phyloP scores from a whole-genome alignment of 2,113 vertebrate genomes.

The Chaetura pelagica region DNA sequence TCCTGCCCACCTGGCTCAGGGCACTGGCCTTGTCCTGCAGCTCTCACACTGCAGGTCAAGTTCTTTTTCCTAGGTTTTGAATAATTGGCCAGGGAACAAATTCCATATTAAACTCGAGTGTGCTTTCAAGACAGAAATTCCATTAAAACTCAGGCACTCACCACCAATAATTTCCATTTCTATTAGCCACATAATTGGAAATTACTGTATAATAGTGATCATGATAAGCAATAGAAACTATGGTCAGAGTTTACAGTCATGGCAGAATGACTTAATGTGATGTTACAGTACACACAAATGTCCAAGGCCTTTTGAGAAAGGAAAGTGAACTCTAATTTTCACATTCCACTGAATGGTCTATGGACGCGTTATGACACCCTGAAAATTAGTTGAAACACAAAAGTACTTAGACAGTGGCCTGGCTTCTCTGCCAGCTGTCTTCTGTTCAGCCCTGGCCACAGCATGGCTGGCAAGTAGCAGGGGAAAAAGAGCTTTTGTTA shows the following conservation, averaged over 20 bases:
- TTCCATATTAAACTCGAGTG: fast-evolving
- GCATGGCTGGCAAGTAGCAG: fast-evolving
- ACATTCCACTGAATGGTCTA: neutral
- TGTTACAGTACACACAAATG: neutral
- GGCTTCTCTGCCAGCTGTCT: neutral
- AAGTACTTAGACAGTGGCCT: neutral
- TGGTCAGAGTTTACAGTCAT: neutral
- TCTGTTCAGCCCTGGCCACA: neutral
- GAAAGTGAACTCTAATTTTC: neutral
- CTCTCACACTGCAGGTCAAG: neutral
- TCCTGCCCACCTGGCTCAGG: neutral
- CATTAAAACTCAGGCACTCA: neutral
- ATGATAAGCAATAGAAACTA: neutral
- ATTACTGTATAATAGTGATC: neutral
- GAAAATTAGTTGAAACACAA: neutral
- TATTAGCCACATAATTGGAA: neutral
- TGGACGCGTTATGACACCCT: neutral
- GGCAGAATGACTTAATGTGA: neutral
- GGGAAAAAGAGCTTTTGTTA: neutral
- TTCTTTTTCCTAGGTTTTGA: neutral
- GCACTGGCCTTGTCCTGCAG: neutral
- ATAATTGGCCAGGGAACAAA: neutral
- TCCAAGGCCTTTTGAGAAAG: neutral
- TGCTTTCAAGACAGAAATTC: neutral
- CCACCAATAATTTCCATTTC: neutral